Percentiles rank a stretch among this genome's conserved stretches.
These are phyloP conservation scores for Cavia aperea DNA, from an alignment of 2,113 vertebrate genomes.

Conservation along the genomic window DNA sequence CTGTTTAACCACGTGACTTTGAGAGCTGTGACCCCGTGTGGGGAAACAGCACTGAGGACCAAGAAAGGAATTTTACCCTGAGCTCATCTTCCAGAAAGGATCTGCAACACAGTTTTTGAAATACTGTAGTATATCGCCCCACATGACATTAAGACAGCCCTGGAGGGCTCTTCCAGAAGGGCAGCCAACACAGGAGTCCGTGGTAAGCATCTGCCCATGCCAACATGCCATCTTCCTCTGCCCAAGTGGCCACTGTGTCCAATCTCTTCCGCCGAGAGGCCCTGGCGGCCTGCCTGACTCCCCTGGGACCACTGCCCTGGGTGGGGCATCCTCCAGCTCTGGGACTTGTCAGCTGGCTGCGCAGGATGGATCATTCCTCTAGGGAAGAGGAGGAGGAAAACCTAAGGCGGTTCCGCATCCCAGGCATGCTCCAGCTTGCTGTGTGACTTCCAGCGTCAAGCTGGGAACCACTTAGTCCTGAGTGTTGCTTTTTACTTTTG, in stretches of 20 bases:
- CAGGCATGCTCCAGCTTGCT: not conserved
- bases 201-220: not conserved
- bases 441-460: constrained; percentile 18
- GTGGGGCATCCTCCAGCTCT: not conserved
- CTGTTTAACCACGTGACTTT: not conserved
- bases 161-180: not conserved
- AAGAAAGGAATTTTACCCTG: not conserved
- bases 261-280: not conserved
- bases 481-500: not conserved
- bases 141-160: not conserved
- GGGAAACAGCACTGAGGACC: not conserved
- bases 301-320: not conserved
- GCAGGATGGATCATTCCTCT: not conserved
- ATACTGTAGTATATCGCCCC: not conserved
- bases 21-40: not conserved
- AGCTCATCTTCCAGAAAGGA: not conserved
- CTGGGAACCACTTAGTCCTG: not conserved
- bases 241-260: not conserved
- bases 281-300: too few species aligned
- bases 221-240: not conserved
- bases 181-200: not conserved
- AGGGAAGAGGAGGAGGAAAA: not conserved
- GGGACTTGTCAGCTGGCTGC: not conserved
- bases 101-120: not conserved
- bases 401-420: not conserved